Base-by-base conservation (phyloP, 2,113 vertebrate species). In the Xenopus tropicalis region DNA sequence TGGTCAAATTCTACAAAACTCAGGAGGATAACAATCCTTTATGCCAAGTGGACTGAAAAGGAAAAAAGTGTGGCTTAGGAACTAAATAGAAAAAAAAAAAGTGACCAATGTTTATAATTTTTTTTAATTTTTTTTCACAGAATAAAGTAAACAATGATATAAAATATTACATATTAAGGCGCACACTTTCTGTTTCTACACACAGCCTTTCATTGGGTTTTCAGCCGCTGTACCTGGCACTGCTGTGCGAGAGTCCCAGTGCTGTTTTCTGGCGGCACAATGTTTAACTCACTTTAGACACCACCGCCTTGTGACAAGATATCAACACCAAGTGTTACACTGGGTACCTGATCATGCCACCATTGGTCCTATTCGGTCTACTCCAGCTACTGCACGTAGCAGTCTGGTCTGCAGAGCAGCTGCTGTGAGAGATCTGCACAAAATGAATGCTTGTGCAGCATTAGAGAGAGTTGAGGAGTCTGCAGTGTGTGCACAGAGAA, bases 121-220 rank as follows among this genome's bases (percentile, higher is more conserved):
- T 37, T 74, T 51, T 52, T 69, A 44, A 42, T 12, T 43, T 48
- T 46, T 23, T 89, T 85, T 91, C 81, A 61, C 78, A 90, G 78
- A 85, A 63, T 82, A 85, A 83, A 91, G 86, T 91, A 89, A 92
- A 92, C 90, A 90, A 90, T 37, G 81, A 81, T 89, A 90, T 84
- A 89, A 89, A 90, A 90, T 77, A 11, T 22, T 72, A 84, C 85
- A 86, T 86, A 80, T 83, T 69, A 66, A 82, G 81, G 80, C 78
- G 71, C 74, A 71, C 70, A 80, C 58, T 79, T n/a, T 78, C 79
- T 78, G 80, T 75, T 83, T 57, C 57, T 72, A 78, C 66, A 58
- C 72, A 54, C 10, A 3, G 69, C 73, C 42, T 7, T 44, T 67
- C 56, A 48, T 59, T 75, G 46, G 65, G 79, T 72, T 48, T 48